Percentiles rank a stretch among this genome's conserved stretches.
phyloP scores from a whole-genome alignment of 2,888 invertebrate species.

The Congeria kusceri region DNA sequence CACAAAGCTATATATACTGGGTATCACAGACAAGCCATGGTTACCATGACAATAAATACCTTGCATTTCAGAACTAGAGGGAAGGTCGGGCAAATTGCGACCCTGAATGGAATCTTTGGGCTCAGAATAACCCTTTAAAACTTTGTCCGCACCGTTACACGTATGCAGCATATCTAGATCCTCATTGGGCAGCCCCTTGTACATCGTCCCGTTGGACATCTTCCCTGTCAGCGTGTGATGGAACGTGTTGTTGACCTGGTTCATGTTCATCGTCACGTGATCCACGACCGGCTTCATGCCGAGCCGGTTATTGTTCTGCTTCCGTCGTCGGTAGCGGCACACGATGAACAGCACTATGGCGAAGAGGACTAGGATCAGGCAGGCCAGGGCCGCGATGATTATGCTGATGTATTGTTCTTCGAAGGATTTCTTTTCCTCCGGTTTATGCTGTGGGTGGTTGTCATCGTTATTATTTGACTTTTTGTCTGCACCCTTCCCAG shows the following conservation, averaged over 20 bases:
- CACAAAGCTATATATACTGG: too few species aligned
- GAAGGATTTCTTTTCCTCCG: slow-evolving; percentile 65
- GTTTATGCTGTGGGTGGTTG: slow-evolving; percentile 30
- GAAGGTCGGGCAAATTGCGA: slow-evolving; percentile 83
- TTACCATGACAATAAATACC: slow-evolving; percentile 32
- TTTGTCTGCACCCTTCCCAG: too few species aligned
- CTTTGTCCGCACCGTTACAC: slow-evolving; percentile 73
- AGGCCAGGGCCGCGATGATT: slow-evolving; percentile 88
- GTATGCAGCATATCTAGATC: slow-evolving; percentile 80
- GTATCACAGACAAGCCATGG: too few species aligned
- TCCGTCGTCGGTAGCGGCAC: slow-evolving; percentile 77
- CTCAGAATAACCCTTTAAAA: slow-evolving; percentile 71
- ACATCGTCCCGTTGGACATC: slow-evolving; percentile 85
- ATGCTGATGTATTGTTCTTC: slow-evolving; percentile 80
- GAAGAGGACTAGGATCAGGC: slow-evolving; percentile 89
- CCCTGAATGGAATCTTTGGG: slow-evolving; percentile 81
- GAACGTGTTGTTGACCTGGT: slow-evolving; percentile 85
- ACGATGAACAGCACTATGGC: slow-evolving; percentile 90
- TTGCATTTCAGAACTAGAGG: slow-evolving; percentile 73
- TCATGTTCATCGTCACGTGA: slow-evolving; percentile 89
- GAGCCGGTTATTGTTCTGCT: slow-evolving; percentile 79
- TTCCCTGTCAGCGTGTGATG: slow-evolving; percentile 76
- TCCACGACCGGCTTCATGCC: slow-evolving; percentile 79
- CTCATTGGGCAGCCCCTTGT: slow-evolving; percentile 85
- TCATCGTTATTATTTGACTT: slow-evolving; percentile 12